These are phyloP conservation scores for Rhinichthys klamathensis DNA, from an alignment of 2,113 vertebrate species.

Conservation along the genomic window DNA sequence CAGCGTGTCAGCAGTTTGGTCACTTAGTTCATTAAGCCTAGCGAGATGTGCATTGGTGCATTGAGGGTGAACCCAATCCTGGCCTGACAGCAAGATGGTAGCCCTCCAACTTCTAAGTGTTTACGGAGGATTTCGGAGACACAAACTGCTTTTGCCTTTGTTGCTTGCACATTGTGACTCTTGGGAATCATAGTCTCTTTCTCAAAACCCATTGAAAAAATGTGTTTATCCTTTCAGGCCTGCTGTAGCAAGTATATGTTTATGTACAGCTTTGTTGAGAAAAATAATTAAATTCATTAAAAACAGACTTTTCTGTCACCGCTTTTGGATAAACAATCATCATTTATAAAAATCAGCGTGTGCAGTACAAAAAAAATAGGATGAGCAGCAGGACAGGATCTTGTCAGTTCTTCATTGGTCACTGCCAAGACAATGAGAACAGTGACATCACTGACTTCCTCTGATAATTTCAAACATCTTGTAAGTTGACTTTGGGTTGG, in stretches of 20 bases:
- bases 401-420: conserved; percentile 13
- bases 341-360: background rate
- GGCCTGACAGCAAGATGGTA: conserved; percentile 43
- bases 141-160: conserved; percentile 26
- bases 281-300: background rate
- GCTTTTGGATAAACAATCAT: background rate
- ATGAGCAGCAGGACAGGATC: background rate
- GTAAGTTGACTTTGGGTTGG: conserved; percentile 13
- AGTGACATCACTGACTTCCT: conserved; percentile 2
- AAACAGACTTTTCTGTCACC: background rate
- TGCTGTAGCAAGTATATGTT: background rate
- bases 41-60: conserved; percentile 39
- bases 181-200: background rate
- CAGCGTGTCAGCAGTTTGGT: conserved; percentile 46
- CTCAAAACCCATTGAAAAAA: background rate
- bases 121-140: conserved; percentile 33
- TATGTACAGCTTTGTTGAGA: background rate
- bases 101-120: conserved; percentile 40
- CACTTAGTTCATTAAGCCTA: conserved; percentile 48
- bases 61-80: conserved; percentile 42
- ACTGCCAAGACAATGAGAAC: conserved; percentile 11
- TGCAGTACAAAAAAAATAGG: background rate
- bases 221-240: background rate
- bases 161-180: conserved; percentile 1
- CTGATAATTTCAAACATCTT: background rate